Base-by-base conservation (phyloP, 2,888 invertebrate genomes). In the Trichacis sp. region DNA sequence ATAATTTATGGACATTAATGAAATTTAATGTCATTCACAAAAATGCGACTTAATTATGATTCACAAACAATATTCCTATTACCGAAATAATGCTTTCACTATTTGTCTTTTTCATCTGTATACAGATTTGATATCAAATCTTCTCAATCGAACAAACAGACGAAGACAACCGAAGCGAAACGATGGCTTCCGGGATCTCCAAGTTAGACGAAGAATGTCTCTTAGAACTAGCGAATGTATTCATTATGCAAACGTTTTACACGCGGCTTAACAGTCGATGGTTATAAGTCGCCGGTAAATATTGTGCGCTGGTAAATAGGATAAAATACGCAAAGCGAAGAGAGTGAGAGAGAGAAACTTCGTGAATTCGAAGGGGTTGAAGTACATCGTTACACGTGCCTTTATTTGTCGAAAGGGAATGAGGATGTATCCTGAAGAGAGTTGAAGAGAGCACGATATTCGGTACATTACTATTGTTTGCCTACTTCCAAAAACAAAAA, bases 231-330 rank as follows among this genome's bases (percentile, higher is more conserved):
- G 56, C 52, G 48, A 56, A 52, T 50, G 53, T 61, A 57, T 53
- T 49, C 60, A 57, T 57, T 70, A 68, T 68, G 71, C 73, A 74
- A 76, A 74, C 72, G 74, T 75, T 77, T 77, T 75, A 70, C 79
- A 76, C 77, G 75, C 73, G 75, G 76, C 76, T 80, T 78, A 79
- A 78, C 78, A 77, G 76, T 75, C 75, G 77, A 80, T 73, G 77
- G 73, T 77, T 77, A 78, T 80, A 80, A 80, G 78, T 77, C 80
- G 73, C 73, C 73, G 71, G 77, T 73, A 80, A 80, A 80, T 80
- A 80, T 80, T 79, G 72, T 78, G 72, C 73, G 66, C 72, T 64
- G 71, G 80, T 76, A 80, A 80, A 79, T 78, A 80, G 73, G 70
- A 65, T 58, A 65, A 70, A 70, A 76, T 75, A 71, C 72, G 73